phyloP scores from a whole-genome alignment of 2,888 invertebrate genomes.

The Frankliniella intonsa region DNA sequence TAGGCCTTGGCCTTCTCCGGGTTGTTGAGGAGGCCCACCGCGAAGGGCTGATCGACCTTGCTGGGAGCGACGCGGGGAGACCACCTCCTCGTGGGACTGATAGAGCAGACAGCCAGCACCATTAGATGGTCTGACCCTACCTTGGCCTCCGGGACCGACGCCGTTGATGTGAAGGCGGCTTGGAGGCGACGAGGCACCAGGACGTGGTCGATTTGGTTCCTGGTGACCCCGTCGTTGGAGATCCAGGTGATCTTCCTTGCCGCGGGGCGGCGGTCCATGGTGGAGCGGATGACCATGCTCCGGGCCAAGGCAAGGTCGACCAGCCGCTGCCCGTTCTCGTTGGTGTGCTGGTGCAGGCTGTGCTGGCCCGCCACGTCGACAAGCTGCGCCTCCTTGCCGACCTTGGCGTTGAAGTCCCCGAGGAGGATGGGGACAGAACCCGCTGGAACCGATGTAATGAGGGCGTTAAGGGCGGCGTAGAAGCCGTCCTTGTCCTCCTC shows the following conservation, averaged over 20 bases:
- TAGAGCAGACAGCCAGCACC: background rate
- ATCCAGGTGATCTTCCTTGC: background rate
- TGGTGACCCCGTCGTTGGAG: background rate
- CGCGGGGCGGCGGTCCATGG: background rate
- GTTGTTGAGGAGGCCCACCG: background rate
- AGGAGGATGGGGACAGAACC: constrained; percentile 22
- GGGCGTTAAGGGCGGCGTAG: background rate
- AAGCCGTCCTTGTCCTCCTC: background rate
- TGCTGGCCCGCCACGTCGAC: constrained; percentile 30
- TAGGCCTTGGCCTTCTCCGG: background rate
- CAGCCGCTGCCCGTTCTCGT: constrained; percentile 34
- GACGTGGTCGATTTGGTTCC: background rate
- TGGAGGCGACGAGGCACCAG: background rate
- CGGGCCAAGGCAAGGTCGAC: constrained; percentile 12
- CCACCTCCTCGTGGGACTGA: background rate
- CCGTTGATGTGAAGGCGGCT: background rate
- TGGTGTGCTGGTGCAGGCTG: constrained; percentile 33
- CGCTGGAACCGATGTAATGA: background rate
- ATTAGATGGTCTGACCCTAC: background rate
- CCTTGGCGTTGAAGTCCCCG: constrained; percentile 35
- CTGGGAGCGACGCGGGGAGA: background rate
- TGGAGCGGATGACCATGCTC: background rate
- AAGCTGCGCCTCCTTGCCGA: constrained; percentile 33
- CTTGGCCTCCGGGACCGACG: background rate
- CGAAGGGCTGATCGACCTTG: background rate